Percentiles rank a stretch among this genome's conserved stretches.
Conservation (phyloP, 2,888 invertebrate genomes). For the Diachrysia chrysitis region DNA sequence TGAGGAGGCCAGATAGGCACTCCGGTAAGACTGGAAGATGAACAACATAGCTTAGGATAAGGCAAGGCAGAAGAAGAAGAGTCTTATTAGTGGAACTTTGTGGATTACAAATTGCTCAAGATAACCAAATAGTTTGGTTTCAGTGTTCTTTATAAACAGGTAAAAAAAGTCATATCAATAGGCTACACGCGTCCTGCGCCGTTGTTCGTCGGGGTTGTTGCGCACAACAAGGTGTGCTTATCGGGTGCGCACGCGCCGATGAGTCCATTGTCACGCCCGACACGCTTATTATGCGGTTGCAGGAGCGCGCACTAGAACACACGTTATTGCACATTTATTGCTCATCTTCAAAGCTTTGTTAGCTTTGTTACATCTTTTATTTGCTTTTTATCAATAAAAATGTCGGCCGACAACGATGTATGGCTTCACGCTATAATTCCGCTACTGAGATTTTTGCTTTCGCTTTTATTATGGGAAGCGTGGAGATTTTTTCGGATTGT, state of each 20-base stretch:
- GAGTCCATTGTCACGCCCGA: conserved; percentile 81
- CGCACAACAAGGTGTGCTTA: conserved; percentile 75
- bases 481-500: conserved; percentile 46
- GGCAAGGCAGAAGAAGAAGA: no score
- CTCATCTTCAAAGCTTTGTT: conserved; percentile 87
- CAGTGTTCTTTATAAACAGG: not conserved
- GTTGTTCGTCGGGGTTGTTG: conserved; percentile 29
- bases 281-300: conserved; percentile 78
- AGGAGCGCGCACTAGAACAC: conserved; percentile 75
- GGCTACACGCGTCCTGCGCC: conserved; percentile 16
- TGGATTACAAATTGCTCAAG: not conserved
- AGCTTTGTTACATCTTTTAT: conserved; percentile 80
- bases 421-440: conserved; percentile 86
- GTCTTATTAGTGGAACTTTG: no score
- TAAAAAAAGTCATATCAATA: conserved; percentile 13
- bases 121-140: not conserved
- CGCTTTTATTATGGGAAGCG: conserved; percentile 47
- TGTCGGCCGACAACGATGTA: conserved; percentile 80
- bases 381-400: conserved; percentile 82
- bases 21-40: no score
- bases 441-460: conserved; percentile 74
- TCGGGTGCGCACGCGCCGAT: conserved; percentile 81
- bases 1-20: no score
- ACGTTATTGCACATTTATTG: conserved; percentile 87
- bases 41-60: no score